These are phyloP conservation scores for Catalaphyllia jardinei DNA, from an alignment of 64 coral and sea anemone genomes.

Conservation along the genomic window DNA sequence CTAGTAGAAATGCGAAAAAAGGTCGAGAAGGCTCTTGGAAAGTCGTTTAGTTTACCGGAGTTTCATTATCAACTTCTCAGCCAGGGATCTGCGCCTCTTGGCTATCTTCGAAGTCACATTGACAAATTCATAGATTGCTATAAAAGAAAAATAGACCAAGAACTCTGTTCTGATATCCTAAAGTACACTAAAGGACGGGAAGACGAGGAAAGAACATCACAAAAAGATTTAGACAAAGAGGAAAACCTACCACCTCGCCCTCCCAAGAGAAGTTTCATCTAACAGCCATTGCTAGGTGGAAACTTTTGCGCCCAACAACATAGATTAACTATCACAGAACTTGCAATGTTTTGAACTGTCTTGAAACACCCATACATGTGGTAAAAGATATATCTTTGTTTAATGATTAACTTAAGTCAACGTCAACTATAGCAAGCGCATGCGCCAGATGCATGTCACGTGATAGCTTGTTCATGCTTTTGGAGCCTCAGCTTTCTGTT, in stretches of 20 bases:
- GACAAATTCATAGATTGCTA: conserved; percentile 66
- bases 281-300: neutral
- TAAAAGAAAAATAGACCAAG: conserved; percentile 29
- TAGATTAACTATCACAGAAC: neutral
- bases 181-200: neutral
- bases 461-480: no score
- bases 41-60: conserved; percentile 49
- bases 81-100: conserved; percentile 74
- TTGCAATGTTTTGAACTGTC: neutral
- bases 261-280: conserved; percentile 4
- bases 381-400: no score
- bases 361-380: no score
- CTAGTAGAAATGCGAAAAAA: conserved; percentile 65
- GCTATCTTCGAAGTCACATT: conserved; percentile 60
- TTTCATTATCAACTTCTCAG: conserved; percentile 87
- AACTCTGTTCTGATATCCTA: conserved; percentile 64
- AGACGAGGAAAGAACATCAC: neutral
- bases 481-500: no score
- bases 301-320: no score
- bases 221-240: neutral
- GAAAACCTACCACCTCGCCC: conserved; percentile 16
- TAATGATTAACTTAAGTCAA: no score
- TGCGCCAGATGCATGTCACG: no score
- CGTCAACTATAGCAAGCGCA: no score
- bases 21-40: conserved; percentile 48